Conservation (phyloP, 2,113 vertebrate species). For the Anas platyrhynchos region DNA sequence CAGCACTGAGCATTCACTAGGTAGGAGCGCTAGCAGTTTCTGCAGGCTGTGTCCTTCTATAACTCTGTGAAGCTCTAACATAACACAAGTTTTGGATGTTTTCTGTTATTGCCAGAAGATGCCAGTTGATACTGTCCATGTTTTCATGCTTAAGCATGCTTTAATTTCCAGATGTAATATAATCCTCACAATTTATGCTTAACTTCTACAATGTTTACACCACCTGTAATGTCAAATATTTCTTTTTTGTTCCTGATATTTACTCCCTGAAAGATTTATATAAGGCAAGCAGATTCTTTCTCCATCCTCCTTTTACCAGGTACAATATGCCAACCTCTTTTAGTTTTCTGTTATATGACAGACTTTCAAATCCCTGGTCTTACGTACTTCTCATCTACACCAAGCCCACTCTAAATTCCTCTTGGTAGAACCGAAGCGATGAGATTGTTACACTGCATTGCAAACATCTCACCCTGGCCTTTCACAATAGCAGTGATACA, state of each 20-base stretch:
- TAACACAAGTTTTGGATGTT: neutral
- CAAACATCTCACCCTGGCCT: neutral
- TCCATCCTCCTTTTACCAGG: neutral
- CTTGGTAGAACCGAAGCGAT: neutral
- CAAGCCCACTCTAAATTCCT: neutral
- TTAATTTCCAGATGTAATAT: neutral
- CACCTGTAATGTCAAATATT: neutral
- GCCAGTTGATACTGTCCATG: neutral
- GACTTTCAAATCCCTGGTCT: neutral
- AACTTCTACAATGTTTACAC: neutral
- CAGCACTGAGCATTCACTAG: neutral
- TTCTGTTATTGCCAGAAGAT: neutral
- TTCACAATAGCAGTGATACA: neutral
- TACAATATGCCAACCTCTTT: neutral
- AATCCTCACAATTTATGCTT: neutral
- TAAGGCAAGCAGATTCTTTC: neutral
- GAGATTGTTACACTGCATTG: neutral
- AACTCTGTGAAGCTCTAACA: neutral
- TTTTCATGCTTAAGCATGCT: neutral
- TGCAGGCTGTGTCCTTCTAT: neutral
- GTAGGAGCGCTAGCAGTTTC: neutral
- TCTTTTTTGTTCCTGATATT: neutral
- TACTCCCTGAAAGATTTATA: neutral
- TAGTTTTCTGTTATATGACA: neutral
- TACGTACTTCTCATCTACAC: neutral